These are phyloP conservation scores for Pelosia muscerda DNA, from an alignment of 2,888 invertebrate species.

Conservation along the genomic window DNA sequence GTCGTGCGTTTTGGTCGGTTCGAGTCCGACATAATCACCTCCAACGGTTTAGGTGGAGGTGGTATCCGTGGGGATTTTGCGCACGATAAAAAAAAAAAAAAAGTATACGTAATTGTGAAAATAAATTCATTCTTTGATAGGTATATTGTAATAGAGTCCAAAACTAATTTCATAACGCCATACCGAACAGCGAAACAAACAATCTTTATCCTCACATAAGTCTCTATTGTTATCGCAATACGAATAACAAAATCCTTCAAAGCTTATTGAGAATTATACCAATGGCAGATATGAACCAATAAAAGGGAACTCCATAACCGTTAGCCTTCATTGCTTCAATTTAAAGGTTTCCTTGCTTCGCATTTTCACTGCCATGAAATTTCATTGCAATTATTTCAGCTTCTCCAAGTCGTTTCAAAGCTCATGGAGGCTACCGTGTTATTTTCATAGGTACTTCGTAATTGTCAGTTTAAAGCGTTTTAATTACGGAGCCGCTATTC, in stretches of 20 bases:
- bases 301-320: slow-evolving; percentile 13
- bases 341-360: slow-evolving; percentile 21
- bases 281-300: slow-evolving; percentile 10
- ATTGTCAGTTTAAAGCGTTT: slow-evolving; percentile 83
- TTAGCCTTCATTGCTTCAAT: slow-evolving; percentile 17
- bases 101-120: neutral
- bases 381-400: slow-evolving; percentile 45
- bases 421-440: slow-evolving; percentile 55
- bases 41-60: no score
- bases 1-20: no score
- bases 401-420: slow-evolving; percentile 53
- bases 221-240: slow-evolving; percentile 26
- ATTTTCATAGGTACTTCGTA: slow-evolving; percentile 71
- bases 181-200: neutral
- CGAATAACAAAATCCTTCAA: slow-evolving; percentile 33
- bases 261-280: slow-evolving; percentile 1
- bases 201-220: slow-evolving; percentile 18
- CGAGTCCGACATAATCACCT: no score
- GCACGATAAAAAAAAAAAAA: no score
- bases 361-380: slow-evolving; percentile 35
- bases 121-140: neutral
- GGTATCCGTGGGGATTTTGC: no score
- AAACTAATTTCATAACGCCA: neutral
- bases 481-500: slow-evolving; percentile 82
- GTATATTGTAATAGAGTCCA: neutral